phyloP scores from a whole-genome alignment of 1,140 invertebrate species.

The Drosophila tani region DNA sequence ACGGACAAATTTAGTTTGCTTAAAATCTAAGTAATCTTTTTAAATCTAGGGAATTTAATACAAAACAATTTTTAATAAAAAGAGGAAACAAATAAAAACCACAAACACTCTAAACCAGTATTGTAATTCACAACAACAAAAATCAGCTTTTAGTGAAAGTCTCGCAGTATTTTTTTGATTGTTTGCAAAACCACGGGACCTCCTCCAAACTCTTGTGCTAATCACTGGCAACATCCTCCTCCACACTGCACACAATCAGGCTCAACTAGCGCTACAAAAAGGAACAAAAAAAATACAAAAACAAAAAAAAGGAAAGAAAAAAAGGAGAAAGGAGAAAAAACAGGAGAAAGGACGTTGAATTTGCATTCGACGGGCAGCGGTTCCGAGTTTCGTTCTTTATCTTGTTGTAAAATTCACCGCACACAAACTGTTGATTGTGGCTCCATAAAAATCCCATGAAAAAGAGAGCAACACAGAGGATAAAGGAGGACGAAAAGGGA shows the following conservation, averaged over 20 bases:
- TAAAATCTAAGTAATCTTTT: not conserved
- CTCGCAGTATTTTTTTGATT: not conserved
- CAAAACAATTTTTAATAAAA: too few species aligned
- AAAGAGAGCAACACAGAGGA: constrained; percentile 44
- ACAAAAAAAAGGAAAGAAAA: constrained; percentile 4
- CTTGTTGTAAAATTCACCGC: constrained; percentile 84
- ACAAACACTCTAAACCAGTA: not conserved
- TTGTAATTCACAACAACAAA: not conserved
- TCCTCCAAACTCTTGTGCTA: constrained; percentile 33
- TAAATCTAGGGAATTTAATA: not conserved
- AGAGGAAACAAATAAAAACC: not conserved
- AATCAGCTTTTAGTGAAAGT: not conserved
- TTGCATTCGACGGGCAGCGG: constrained; percentile 44
- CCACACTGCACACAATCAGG: constrained; percentile 19
- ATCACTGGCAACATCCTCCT: constrained; percentile 20
- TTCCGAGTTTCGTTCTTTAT: constrained; percentile 70
- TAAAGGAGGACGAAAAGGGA: constrained; percentile 18
- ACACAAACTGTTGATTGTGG: constrained; percentile 85
- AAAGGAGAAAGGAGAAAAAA: constrained; percentile 13
- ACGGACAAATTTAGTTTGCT: not conserved
- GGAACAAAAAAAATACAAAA: not conserved
- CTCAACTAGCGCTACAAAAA: not conserved
- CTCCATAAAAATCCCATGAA: constrained; percentile 84
- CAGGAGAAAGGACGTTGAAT: constrained; percentile 37
- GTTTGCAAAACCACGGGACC: constrained; percentile 7